phyloP scores from a whole-genome alignment of 2,888 invertebrate species.

The Himalopsyche japonica region DNA sequence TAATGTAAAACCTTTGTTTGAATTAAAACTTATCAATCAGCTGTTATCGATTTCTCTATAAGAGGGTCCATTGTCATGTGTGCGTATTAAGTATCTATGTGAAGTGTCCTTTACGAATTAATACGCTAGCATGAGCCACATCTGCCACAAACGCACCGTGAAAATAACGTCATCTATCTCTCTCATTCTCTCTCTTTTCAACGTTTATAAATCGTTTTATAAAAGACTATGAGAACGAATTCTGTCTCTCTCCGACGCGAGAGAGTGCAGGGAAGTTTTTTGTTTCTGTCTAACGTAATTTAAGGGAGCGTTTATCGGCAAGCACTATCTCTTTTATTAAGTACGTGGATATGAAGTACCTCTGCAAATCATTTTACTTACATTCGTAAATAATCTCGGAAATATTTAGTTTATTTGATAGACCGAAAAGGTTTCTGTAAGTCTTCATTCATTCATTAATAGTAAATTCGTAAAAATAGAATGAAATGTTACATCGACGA shows the following conservation, averaged over 20 bases:
- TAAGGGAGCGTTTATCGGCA: constrained; percentile 28
- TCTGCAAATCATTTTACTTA: not conserved
- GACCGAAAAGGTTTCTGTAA: too few relatives aligned
- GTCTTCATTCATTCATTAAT: too few relatives aligned
- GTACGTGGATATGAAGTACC: not conserved
- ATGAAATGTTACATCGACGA: too few relatives aligned
- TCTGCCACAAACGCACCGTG: constrained; percentile 14
- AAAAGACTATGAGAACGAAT: not conserved
- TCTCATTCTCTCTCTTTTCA: constrained; percentile 17
- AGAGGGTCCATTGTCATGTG: not conserved
- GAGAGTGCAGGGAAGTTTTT: constrained; percentile 13
- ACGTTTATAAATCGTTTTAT: constrained; percentile 29
- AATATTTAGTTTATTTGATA: too few relatives aligned
- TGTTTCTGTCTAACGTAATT: constrained; percentile 31
- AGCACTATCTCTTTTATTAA: constrained; percentile 34
- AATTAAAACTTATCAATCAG: not conserved
- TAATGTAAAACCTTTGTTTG: not conserved
- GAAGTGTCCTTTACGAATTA: constrained; percentile 11
- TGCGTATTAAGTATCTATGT: not conserved
- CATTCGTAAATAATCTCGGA: not conserved
- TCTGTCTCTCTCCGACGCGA: not conserved
- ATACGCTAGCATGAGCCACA: constrained; percentile 12
- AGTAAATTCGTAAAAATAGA: too few relatives aligned
- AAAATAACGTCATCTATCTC: constrained; percentile 22
- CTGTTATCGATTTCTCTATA: not conserved